Evolutionary conservation across 1,140 invertebrate species (phyloP), one percentile per base, ranked within the genome.

Genomic region (Solenopsis fugax): DNA sequence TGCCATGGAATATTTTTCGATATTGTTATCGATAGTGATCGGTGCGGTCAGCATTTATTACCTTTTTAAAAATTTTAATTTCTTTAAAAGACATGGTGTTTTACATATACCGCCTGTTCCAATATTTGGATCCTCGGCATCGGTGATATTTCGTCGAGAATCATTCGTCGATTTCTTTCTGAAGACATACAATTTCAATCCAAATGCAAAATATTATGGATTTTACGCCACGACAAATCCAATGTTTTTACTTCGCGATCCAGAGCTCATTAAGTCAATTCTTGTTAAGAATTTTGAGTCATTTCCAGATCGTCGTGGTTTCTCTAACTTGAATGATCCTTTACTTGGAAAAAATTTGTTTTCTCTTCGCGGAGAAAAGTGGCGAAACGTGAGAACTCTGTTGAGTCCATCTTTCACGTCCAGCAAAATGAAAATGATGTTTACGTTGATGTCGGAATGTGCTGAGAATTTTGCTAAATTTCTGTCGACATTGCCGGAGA

Each of bases 381-480:
- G 95, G 95, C 91, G 89, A 29, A 73, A 92, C 13, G 81, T 94
- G 1, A 86, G 95, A 56, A 85, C 73, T 9, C 85, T 91, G 6
- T 71, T 95, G 5, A 93, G 88, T 10, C 93, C 93, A 9, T 88
- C 94, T 6, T 95, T 95, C 71, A 94, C 94, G 4, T 84, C 82
- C 12, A 89, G 89, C 48, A 93, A 93, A 29, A 89, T 94, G 85
- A 93, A 93, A 54, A 50, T 64, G 1, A 92, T 94, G 92, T 92
- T 90, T 21, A 69, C 81, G 0, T 24, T 93, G 45, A 90, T 92
- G 84, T 71, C 77, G 13, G 71, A 91, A 45, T 92, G 90, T 75
- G 87, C 73, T 16, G 52, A 58, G 0, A 62, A 91, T 7, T 86
- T 90, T 13, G 65, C 48, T 4, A 60, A 86, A 18, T 86, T 87